Evolutionary conservation across 2,113 vertebrate species (phyloP), one percentile per base, ranked within the genome.

Genomic region (Sebastes fasciatus): DNA sequence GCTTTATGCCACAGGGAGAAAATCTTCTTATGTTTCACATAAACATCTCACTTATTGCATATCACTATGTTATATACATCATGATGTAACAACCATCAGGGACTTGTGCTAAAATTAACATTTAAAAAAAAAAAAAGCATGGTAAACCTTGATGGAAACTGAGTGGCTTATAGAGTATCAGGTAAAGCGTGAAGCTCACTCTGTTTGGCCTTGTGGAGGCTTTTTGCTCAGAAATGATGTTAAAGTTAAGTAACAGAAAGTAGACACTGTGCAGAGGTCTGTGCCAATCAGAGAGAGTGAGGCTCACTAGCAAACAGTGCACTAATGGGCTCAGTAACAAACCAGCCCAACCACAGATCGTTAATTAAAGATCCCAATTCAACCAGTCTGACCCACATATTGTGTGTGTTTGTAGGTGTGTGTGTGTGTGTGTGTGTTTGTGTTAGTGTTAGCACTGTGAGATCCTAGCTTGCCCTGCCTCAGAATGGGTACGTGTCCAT

Each of bases 401-500:
- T 34, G 10, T 58, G 71, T 72, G 51, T 66, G 12, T 80, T 70
- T 63, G 62, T 69, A 23, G 69, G 42, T 62, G 58, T 70, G 64
- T 63, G 48, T 82, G 66, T 70, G 12, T 52, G 66, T 71, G 55
- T 63, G 64, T n/a, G 68, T 81, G 42, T 80, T 77, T 65, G 40
- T 73, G 23, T 60, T 76, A 4, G 54, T 67, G 1, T 49, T 16
- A 51, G 58, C 42, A 21, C 68, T 77, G 52, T 71, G 52, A 6
- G 14, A 84, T 85, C 67, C 26, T 64, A 62, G 55, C 63, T 68
- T 77, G 16, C 61, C n/a, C 80, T 78, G 65, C 88, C 68, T 83
- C 88, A 79, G 84, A 87, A 92, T 58, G 23, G 68, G 60, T 43
- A n/a, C 42, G 9, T 73, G 84, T 94, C 82, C 62, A 94, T 94